Conservation (phyloP, 1,140 invertebrate species). For the Mercenaria mercenaria region DNA sequence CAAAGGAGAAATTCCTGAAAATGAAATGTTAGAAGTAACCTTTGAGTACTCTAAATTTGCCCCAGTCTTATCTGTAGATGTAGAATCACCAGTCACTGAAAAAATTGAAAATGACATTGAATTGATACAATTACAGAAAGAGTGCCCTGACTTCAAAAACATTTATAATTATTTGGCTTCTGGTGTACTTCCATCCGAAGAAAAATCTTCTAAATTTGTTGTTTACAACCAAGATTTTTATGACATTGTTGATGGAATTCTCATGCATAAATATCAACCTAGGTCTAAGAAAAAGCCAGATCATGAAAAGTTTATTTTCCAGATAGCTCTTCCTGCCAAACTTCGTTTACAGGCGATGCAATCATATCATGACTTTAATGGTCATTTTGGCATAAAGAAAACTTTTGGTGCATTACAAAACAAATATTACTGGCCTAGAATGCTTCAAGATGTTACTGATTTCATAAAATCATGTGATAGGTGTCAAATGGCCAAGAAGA, state of each 20-base stretch:
- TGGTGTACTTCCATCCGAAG: slow-evolving; percentile 45
- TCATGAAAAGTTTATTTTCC: slow-evolving; percentile 32
- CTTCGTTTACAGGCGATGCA: slow-evolving; percentile 49
- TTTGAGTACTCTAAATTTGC: not conserved
- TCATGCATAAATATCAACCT: slow-evolving; percentile 66
- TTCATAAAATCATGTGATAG: slow-evolving; percentile 30
- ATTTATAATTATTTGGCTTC: slow-evolving; percentile 43
- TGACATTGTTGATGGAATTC: slow-evolving; percentile 60
- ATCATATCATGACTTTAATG: slow-evolving; percentile 60
- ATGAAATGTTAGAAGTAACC: not conserved
- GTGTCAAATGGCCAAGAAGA: not conserved
- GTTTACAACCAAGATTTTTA: slow-evolving; percentile 53
- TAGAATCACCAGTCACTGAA: not conserved
- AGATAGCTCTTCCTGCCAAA: slow-evolving; percentile 56
- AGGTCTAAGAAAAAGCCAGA: too few species aligned
- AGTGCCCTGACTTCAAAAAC: too few species aligned
- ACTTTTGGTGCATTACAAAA: slow-evolving; percentile 17
- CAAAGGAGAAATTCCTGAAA: not conserved
- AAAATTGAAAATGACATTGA: not conserved
- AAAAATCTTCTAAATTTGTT: not conserved
- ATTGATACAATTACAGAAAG: not conserved
- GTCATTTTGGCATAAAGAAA: slow-evolving; percentile 57
- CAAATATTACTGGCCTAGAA: slow-evolving; percentile 28
- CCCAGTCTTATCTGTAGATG: not conserved
- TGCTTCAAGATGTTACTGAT: slow-evolving; percentile 20